phyloP scores from a whole-genome alignment of 2,113 vertebrate species.

The Microtus richardsoni region DNA sequence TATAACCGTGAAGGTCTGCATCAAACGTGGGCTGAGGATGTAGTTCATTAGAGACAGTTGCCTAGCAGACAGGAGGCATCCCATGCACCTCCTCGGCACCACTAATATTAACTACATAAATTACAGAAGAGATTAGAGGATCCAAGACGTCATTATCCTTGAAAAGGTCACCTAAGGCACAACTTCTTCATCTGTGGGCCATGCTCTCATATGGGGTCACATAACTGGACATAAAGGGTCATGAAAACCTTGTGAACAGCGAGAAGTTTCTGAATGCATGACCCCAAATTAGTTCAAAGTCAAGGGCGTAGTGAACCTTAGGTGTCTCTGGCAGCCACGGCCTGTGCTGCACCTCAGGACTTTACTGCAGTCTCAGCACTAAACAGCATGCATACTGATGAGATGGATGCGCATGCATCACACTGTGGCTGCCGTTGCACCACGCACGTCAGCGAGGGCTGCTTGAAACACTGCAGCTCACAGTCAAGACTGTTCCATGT shows the following conservation, averaged over 20 bases:
- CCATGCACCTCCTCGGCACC: background rate
- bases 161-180: background rate
- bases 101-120: background rate
- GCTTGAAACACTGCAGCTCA: background rate
- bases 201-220: background rate
- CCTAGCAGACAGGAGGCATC: background rate
- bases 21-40: background rate
- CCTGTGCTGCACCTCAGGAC: too few relatives aligned
- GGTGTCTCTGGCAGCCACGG: background rate
- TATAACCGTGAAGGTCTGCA: background rate
- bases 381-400: background rate
- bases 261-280: background rate
- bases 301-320: background rate
- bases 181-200: background rate
- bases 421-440: background rate
- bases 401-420: background rate
- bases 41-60: background rate
- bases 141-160: background rate
- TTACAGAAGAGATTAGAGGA: background rate
- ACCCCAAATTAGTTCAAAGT: background rate
- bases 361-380: background rate
- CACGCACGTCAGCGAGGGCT: accelerated
- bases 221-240: background rate
- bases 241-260: background rate
- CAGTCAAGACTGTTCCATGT: background rate